Conservation (phyloP, 2,888 invertebrate genomes). For the Chloroclysta siterata region DNA sequence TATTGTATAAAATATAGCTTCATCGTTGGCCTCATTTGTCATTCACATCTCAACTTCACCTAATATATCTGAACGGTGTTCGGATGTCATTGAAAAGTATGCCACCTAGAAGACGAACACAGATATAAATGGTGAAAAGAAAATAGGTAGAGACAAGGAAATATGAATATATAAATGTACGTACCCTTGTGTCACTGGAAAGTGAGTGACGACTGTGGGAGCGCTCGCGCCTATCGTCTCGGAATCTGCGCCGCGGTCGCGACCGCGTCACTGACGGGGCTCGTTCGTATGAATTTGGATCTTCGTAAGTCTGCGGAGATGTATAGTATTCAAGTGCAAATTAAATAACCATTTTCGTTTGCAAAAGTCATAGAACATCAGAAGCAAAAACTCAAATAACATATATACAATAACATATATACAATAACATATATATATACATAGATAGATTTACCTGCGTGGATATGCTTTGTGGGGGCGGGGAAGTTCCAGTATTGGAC, state of each 20-base stretch:
- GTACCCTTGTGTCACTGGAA: slow-evolving; percentile 86
- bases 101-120: too few relatives aligned
- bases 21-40: too few relatives aligned
- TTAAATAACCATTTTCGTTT: background rate
- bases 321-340: too few relatives aligned
- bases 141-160: background rate
- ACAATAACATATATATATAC: too few relatives aligned
- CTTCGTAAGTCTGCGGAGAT: slow-evolving; percentile 75
- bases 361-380: background rate
- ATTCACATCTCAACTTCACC: too few relatives aligned
- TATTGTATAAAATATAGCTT: too few relatives aligned
- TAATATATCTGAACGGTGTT: too few relatives aligned
- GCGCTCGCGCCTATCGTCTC: slow-evolving; percentile 80
- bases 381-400: background rate
- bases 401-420: too few relatives aligned
- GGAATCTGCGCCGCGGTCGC: slow-evolving; percentile 68
- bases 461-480: slow-evolving; percentile 94
- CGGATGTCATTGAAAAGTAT: too few relatives aligned
- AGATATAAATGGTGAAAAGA: background rate
- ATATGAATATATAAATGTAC: background rate
- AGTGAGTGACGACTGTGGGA: slow-evolving; percentile 88
- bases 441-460: slow-evolving; percentile 87
- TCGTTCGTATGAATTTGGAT: slow-evolving; percentile 66
- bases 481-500: slow-evolving; percentile 91
- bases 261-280: slow-evolving; percentile 63